Evolutionary conservation across 2,113 vertebrate species (phyloP), one percentile per base, ranked within the genome.

Genomic region (Amblyopsis rosae): DNA sequence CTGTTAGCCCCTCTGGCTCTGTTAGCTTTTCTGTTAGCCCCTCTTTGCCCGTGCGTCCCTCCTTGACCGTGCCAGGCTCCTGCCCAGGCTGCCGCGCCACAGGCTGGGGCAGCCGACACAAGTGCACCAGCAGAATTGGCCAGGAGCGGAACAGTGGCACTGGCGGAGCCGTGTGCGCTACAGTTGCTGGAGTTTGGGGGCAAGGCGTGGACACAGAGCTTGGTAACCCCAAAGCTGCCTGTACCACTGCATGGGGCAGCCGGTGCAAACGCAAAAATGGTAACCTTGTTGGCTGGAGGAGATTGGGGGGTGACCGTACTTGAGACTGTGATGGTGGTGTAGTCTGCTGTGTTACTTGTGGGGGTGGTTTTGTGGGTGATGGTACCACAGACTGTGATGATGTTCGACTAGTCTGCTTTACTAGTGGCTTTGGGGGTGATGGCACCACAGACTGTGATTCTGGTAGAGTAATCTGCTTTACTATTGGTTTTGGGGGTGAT

Each of bases 241-340:
- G 81, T 33, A 80, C 76, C 67, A 80, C 35, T 49, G 76, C 73
- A 50, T 16, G 45, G 1, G 90, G 84, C 53, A 90, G 86, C 33
- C 85, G 81, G 26, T 81, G 80, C 77, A 89, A 74, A 56, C 68
- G 65, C 55, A 82, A 57, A 9, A 13, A 16, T 67, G 79, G 82
- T 69, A 62, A 47, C 47, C 62, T 75, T 81, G 76, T 1, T 63
- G 61, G 65, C 59, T 67, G 67, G 33, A 45, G n/a, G 3, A 10
- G 3, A 11, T 16, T 47, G 46, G 59, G 54, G 57, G 33, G 16
- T 56, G 70, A 58, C 32, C 54, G 16, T 58, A 19, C 6, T 32
- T 6, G 54, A 67, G 72, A 72, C 56, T 58, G 26, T 4, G 56
- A 49, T 0, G 50, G 68, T 51, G 65, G 50, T 59, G 62, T 33